Base-by-base conservation (phyloP, 2,797 vertebrate genomes). In the Spinus olivaceus region DNA sequence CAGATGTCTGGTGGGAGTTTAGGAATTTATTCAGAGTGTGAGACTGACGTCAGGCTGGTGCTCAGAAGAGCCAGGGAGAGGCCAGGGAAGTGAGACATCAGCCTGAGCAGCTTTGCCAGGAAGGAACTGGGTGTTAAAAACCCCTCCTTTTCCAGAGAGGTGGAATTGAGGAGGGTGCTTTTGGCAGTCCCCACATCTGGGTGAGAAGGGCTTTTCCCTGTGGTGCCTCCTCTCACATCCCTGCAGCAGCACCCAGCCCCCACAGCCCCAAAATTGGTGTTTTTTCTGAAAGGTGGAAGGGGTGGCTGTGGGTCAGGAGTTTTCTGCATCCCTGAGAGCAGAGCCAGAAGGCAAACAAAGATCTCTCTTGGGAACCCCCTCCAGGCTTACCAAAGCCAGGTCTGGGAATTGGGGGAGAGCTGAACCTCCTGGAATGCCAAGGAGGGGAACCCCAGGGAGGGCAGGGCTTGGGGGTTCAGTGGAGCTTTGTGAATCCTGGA, bases 201-300 rank as follows among this genome's bases (percentile, higher is more conserved):
- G 7, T 0, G 0, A 86, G 57, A 80, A 71, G 14, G n/a, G 33
- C 4, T 57, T 79, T 64, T 42, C 41, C 14, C 0, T 2, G 13
- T 12, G 27, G 14, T 61, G 30, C 21, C 4, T 9, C 49, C 3
- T 1, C 30, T 46, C 16, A 46, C 23, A 2, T 8, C 44, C 4
- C 15, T 6, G 12, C 1, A 1, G 51, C 19, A 67, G 17, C 32
- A 21, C 32, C 21, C 41, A 65, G 35, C 5, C 23, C n/a, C 16
- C 10, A 8, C 8, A 7, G 1, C 3, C 42, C 2, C 2, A 8
- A 54, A 54, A 60, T 0, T 13, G 19, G 8, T 14, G 5, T 33
- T 32, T 54, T 73, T 25, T 19, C 32, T 1, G 0, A 20, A 19
- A 37, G 14, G 2, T 70, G 47, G 16, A 69, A 61, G 53, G 47